Conservation (phyloP, 1,140 invertebrate species). For the Pseudomyrmex gracilis region DNA sequence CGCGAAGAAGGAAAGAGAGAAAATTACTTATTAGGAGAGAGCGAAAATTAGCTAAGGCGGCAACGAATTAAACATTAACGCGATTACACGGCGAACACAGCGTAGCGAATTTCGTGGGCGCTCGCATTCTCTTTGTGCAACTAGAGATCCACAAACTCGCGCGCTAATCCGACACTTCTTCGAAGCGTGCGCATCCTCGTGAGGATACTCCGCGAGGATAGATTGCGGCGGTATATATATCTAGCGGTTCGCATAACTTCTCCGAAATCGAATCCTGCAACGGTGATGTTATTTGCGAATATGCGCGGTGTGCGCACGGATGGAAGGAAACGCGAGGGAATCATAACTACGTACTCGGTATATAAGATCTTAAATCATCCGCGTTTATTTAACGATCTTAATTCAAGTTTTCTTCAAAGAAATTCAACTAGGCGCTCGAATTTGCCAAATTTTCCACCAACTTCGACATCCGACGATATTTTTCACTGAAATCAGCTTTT, state of each 20-base stretch:
- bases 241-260: conserved; percentile 67
- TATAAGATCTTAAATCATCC: background rate
- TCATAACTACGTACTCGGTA: background rate
- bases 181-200: conserved; percentile 61
- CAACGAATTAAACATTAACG: conserved; percentile 70
- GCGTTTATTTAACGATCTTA: background rate
- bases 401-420: no score
- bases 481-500: conserved; percentile 12
- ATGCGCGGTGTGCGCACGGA: conserved; percentile 25
- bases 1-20: conserved; percentile 33
- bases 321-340: background rate
- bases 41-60: conserved; percentile 59
- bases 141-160: conserved; percentile 66
- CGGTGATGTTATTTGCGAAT: conserved; percentile 51
- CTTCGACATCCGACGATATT: no score
- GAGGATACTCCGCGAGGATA: conserved; percentile 61
- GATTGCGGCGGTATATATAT: conserved; percentile 64
- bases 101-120: conserved; percentile 64
- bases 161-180: conserved; percentile 69
- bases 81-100: conserved; percentile 60
- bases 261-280: conserved; percentile 55
- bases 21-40: conserved; percentile 45
- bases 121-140: conserved; percentile 73
- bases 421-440: no score
- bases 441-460: no score